Percentiles rank a stretch among this genome's conserved stretches.
Conservation (phyloP, 2,797 vertebrate species). For the Crocidura indochinensis region DNA sequence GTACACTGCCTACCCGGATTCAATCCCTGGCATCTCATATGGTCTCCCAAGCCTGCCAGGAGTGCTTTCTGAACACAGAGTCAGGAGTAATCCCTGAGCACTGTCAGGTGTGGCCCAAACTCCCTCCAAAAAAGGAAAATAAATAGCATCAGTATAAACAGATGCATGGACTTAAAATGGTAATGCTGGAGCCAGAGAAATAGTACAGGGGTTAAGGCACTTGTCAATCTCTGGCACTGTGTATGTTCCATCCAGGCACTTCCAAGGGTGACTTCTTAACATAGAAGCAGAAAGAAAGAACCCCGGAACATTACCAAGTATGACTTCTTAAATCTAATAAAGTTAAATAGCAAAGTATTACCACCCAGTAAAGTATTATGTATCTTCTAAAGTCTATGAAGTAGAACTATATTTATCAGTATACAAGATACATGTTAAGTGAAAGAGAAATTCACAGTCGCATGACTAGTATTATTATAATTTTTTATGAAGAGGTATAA, state of each 20-base stretch:
- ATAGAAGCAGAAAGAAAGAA: background rate
- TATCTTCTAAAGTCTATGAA: background rate
- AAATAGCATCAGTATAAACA: conserved; percentile 26
- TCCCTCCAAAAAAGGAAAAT: background rate
- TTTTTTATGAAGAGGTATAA: conserved; percentile 53
- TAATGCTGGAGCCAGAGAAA: background rate
- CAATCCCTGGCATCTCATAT: too few relatives aligned
- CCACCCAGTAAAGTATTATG: conserved; percentile 24
- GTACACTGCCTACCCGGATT: too few relatives aligned
- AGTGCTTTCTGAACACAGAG: too few relatives aligned
- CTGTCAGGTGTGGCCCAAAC: too few relatives aligned
- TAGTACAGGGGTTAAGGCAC: too few relatives aligned
- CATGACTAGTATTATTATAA: background rate
- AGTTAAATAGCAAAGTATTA: conserved; percentile 14
- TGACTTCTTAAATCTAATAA: too few relatives aligned
- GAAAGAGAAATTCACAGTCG: background rate
- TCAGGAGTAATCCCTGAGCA: too few relatives aligned
- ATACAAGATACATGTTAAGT: conserved; percentile 9
- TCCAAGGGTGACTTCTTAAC: too few relatives aligned
- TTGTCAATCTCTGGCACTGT: too few relatives aligned
- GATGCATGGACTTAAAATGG: background rate
- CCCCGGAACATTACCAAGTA: background rate
- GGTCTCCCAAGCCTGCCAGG: too few relatives aligned
- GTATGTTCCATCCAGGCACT: too few relatives aligned
- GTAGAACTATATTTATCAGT: background rate